phyloP scores from a whole-genome alignment of 2,113 vertebrate genomes.

The Mesitornis unicolor region DNA sequence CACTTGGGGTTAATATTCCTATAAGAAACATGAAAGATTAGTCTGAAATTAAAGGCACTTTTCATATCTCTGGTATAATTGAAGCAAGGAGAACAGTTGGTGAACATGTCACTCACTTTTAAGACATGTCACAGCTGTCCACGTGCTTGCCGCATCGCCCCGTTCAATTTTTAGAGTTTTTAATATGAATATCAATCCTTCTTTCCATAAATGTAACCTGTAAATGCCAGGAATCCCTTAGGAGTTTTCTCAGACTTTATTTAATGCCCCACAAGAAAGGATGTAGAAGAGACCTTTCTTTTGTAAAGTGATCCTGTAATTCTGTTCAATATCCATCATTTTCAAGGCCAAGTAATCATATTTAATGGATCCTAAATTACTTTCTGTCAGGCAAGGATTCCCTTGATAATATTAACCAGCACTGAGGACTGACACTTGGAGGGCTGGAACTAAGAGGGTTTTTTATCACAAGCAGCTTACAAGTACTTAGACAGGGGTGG shows the following conservation, averaged over 20 bases:
- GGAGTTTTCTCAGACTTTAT: slow-evolving; percentile 72
- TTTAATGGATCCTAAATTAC: slow-evolving; percentile 82
- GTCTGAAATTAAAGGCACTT: slow-evolving; percentile 64
- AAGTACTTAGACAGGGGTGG: slow-evolving; percentile 5
- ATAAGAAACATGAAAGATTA: slow-evolving; percentile 62
- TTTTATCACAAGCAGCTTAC: slow-evolving; percentile 61
- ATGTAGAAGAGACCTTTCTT: slow-evolving; percentile 80
- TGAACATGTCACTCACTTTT: slow-evolving; percentile 70
- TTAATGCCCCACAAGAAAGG: slow-evolving; percentile 76
- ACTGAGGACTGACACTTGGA: slow-evolving; percentile 58
- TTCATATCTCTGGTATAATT: slow-evolving; percentile 63
- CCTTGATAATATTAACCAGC: slow-evolving; percentile 75
- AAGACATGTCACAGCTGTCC: slow-evolving; percentile 72
- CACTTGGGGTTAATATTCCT: slow-evolving; percentile 58
- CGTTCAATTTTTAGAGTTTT: slow-evolving; percentile 66
- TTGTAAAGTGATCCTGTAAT: slow-evolving; percentile 79
- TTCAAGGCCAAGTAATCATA: slow-evolving; percentile 82
- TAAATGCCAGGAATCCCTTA: slow-evolving; percentile 70
- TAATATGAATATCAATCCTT: slow-evolving; percentile 76
- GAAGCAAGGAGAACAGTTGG: slow-evolving; percentile 68
- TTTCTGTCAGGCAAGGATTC: slow-evolving; percentile 76
- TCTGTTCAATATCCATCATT: slow-evolving; percentile 80
- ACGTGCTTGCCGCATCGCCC: slow-evolving; percentile 56
- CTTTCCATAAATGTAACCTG: slow-evolving; percentile 73
- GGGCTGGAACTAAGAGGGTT: slow-evolving; percentile 58